phyloP scores from a whole-genome alignment of 2,888 invertebrate species.

The Lamellibrachia satsuma region DNA sequence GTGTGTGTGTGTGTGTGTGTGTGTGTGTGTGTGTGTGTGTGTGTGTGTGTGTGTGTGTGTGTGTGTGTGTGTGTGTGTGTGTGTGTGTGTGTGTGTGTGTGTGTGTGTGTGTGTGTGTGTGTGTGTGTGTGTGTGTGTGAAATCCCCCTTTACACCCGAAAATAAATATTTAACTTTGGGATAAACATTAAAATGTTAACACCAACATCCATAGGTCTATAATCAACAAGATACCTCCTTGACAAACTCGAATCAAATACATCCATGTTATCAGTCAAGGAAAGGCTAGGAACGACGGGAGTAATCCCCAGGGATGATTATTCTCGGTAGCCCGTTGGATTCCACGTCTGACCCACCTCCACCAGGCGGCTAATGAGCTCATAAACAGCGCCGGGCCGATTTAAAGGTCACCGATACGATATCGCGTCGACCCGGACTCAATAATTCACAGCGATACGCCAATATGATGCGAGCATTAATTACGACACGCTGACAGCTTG shows the following conservation, averaged over 20 bases:
- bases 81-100: too few relatives aligned
- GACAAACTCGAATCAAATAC: not conserved
- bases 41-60: too few relatives aligned
- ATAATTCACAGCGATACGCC: conserved; percentile 17
- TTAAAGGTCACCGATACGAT: not conserved
- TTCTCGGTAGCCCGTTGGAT: not conserved
- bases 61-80: too few relatives aligned
- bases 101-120: too few relatives aligned
- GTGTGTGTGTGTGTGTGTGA: not conserved
- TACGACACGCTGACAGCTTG: not conserved
- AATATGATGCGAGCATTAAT: conserved; percentile 17
- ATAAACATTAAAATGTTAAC: not conserved
- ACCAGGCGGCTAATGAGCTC: not conserved
- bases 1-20: too few relatives aligned
- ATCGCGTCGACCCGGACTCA: not conserved
- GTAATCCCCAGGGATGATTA: not conserved
- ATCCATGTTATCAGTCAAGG: not conserved
- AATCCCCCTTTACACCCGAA: not conserved
- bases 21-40: too few relatives aligned
- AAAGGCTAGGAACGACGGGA: not conserved
- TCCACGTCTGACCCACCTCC: not conserved
- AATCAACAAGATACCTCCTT: not conserved
- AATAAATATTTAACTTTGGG: not conserved
- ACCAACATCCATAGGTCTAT: not conserved
- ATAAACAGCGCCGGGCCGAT: not conserved